Base-by-base conservation (phyloP, 1,140 invertebrate species). In the Penaeus chinensis region DNA sequence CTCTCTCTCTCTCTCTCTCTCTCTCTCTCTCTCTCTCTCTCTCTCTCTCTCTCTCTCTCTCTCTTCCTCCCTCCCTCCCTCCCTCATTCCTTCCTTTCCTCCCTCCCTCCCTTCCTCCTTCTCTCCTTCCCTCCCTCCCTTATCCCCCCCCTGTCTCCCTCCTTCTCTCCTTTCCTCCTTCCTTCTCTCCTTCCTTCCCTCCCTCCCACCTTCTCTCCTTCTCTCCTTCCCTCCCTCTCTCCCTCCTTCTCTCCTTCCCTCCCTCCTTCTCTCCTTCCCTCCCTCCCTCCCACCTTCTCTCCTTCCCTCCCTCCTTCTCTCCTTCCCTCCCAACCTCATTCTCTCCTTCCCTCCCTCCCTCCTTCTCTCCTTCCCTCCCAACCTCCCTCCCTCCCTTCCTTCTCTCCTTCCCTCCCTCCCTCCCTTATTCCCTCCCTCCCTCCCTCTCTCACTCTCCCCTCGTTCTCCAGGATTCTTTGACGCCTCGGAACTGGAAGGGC, bases 391-490 rank as follows among this genome's bases (percentile, higher is more conserved):
- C 78, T 61, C 18, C 60, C 37, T 2, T 54, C 54, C 54, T 61
- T 54, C 60, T 18, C 24, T 54, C 24, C 54, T 80, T 37, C 47
- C 16, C 54, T 16, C 54, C 78, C 54, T 16, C 54, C 60, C 62
- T 32, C 42, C 22, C n/a, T 27, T 27, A 13, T 42, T 47, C 32
- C 27, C 47, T 47, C n/a, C n/a, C 61, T 65, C 0, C 61, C 61
- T 65, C n/a, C 24, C 19, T 32, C 20, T 1, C 37, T 74, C 37
- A 27, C 69, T 32, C 69, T 19, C n/a, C 18, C 7, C 24, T 54
- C 37, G n/a, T 47, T 60, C 54, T 37, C 11, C 69, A 90, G 89
- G 87, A 27, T 89, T 90, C 84, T 89, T 90, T 42, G 89, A 90
- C 27, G 90, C 89, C 13, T 84, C 79, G 5, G 85, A 87, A 32